Conservation (phyloP, 2,113 vertebrate genomes). For the Mesitornis unicolor region DNA sequence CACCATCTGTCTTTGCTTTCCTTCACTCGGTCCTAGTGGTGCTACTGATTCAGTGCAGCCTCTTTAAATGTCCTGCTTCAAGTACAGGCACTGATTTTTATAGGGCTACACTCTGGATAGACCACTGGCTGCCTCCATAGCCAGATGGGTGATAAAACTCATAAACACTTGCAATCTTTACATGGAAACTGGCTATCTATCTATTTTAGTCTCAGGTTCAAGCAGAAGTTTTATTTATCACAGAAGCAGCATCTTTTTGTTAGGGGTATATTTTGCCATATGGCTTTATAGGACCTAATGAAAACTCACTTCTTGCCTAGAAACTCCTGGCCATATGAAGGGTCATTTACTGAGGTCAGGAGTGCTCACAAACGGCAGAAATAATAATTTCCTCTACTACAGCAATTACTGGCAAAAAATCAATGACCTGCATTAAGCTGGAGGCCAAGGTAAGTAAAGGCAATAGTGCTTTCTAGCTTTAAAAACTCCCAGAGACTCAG, state of each 20-base stretch:
- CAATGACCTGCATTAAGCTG: slow-evolving; percentile 14
- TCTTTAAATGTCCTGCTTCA: not conserved
- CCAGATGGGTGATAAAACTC: not conserved
- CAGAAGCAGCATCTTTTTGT: not conserved
- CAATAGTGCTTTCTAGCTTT: slow-evolving; percentile 1
- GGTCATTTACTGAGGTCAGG: slow-evolving; percentile 1
- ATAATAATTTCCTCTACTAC: slow-evolving; percentile 41
- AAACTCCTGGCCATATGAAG: not conserved
- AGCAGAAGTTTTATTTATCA: not conserved
- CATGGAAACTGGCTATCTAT: not conserved
- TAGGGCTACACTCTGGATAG: not conserved
- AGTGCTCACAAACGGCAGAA: not conserved
- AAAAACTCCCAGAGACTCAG: slow-evolving; percentile 3
- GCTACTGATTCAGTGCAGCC: not conserved
- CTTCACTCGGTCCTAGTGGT: not conserved
- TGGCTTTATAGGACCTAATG: not conserved
- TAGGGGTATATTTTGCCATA: not conserved
- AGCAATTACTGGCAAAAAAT: slow-evolving; percentile 56
- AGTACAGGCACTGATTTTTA: not conserved
- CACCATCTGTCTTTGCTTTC: not conserved
- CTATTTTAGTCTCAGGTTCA: not conserved
- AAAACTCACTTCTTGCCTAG: not conserved
- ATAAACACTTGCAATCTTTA: not conserved
- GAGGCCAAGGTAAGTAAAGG: slow-evolving; percentile 24
- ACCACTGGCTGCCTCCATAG: not conserved